phyloP scores from a whole-genome alignment of 2,888 invertebrate genomes.

The Caenorhabditis sp. region DNA sequence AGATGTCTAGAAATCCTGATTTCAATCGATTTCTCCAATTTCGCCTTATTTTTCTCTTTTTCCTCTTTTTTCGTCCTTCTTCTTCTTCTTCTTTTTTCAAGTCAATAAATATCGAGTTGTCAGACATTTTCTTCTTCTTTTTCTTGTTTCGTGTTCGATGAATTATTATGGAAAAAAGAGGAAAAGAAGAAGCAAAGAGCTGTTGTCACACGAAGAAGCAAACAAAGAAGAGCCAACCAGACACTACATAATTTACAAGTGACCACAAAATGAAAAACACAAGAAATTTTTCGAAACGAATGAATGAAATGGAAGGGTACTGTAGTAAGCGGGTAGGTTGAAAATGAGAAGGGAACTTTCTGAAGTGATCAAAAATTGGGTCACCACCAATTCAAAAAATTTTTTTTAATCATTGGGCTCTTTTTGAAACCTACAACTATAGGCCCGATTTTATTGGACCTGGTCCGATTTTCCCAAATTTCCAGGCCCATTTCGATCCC shows the following conservation, averaged over 20 bases:
- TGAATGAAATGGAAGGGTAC: neutral
- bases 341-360: neutral
- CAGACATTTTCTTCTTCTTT: neutral
- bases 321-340: no score
- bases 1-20: no score
- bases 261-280: no score
- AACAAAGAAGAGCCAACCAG: neutral
- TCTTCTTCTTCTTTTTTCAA: neutral
- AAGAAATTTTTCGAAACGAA: no score
- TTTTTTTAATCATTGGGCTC: no score
- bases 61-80: neutral
- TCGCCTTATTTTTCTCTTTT: neutral
- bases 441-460: no score
- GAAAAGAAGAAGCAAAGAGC: neutral
- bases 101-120: neutral
- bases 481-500: no score
- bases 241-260: neutral
- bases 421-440: no score
- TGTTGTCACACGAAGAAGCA: neutral
- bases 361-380: no score
- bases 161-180: neutral
- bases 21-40: neutral
- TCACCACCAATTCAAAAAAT: no score
- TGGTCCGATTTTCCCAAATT: no score
- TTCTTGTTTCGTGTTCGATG: neutral